Percentiles rank a stretch among this genome's conserved stretches.
phyloP scores from a whole-genome alignment of 2,797 vertebrate genomes.

The Acipenser transmontanus region DNA sequence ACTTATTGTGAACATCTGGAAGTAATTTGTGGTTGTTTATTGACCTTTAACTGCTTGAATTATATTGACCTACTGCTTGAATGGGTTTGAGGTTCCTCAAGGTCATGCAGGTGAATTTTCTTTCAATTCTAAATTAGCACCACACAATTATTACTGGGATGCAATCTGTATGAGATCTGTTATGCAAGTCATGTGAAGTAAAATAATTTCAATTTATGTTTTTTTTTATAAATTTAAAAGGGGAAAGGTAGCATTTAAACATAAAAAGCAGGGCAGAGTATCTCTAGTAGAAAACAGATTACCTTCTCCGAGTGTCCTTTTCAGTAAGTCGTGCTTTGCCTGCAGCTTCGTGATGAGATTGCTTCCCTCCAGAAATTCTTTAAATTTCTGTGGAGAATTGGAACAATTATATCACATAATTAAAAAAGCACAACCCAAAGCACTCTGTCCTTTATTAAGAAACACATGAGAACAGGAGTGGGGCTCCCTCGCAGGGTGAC shows the following conservation, averaged over 20 bases:
- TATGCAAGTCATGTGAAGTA: no score
- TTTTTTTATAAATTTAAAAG: neutral
- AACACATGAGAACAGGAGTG: conserved; percentile 19
- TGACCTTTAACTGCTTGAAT: no score
- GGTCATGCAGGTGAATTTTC: no score
- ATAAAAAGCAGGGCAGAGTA: conserved; percentile 3
- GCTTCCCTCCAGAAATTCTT: conserved; percentile 94
- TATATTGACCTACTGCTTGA: no score
- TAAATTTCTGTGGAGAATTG: conserved; percentile 86
- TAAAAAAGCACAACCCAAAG: conserved; percentile 4
- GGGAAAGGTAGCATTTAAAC: neutral
- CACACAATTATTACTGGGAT: no score
- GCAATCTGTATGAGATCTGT: no score
- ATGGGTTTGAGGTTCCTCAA: no score
- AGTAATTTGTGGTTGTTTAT: no score
- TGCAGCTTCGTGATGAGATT: conserved; percentile 98
- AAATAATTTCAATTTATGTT: no score
- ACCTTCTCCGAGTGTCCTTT: conserved; percentile 91
- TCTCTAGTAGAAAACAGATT: conserved; percentile 23
- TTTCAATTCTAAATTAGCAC: no score
- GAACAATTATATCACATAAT: conserved; percentile 37
- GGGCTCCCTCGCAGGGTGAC: conserved; percentile 10
- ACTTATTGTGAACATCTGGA: no score
- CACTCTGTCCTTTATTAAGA: conserved; percentile 8
- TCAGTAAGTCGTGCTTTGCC: conserved; percentile 94